These are phyloP conservation scores for Aspidapion aeneum DNA, from an alignment of 2,888 invertebrate genomes.

Conservation along the genomic window DNA sequence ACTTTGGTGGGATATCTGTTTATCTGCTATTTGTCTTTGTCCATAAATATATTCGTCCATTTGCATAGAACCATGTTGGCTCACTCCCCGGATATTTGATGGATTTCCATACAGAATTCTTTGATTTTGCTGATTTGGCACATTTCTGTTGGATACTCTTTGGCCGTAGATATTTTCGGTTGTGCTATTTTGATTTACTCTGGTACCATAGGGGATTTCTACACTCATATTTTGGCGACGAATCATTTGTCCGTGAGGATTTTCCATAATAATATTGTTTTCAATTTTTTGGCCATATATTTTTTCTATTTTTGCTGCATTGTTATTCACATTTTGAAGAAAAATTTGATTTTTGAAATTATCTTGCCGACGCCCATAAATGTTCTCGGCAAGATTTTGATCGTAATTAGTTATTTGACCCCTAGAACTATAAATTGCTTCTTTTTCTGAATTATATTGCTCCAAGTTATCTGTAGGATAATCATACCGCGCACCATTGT, in stretches of 20 bases:
- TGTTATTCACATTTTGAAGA: neutral
- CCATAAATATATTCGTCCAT: conserved; percentile 32
- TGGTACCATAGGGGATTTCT: neutral
- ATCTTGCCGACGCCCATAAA: no score
- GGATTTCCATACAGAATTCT: neutral
- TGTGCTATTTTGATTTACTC: neutral
- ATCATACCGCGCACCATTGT: conserved; percentile 13
- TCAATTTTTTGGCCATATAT: conserved; percentile 20
- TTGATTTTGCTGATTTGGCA: neutral
- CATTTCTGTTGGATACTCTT: conserved; percentile 6
- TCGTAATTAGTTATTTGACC: neutral
- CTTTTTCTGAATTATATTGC: neutral
- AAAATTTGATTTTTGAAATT: no score
- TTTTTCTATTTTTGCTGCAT: neutral
- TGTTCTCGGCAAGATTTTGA: neutral
- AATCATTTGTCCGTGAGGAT: conserved; percentile 13
- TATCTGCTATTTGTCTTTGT: conserved; percentile 22
- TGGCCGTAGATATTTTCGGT: conserved; percentile 24
- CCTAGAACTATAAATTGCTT: neutral
- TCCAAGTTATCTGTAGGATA: neutral
- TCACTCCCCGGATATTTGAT: conserved; percentile 8
- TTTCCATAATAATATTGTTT: conserved; percentile 13
- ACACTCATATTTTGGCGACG: neutral
- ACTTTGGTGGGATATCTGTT: conserved; percentile 27
- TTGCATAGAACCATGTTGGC: conserved; percentile 32